Percentiles rank a stretch among this genome's conserved stretches.
Evolutionary conservation across 2,113 vertebrate species (phyloP).

Genomic region (Campylomormyrus tamandua): DNA sequence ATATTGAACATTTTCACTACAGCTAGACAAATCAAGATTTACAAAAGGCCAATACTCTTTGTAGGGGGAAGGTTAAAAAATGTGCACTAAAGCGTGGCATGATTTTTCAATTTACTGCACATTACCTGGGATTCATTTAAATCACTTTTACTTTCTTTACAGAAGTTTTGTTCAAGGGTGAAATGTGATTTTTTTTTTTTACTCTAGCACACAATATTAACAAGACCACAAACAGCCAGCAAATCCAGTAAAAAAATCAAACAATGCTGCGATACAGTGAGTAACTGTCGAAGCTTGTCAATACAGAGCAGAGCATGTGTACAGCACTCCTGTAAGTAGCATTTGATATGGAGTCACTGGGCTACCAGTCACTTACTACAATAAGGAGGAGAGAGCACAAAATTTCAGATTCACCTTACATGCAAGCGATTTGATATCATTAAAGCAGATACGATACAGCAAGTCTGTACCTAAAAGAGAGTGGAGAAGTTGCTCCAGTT

Average conservation of each 20-base stretch:
- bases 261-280: background rate
- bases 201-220: background rate
- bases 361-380: background rate
- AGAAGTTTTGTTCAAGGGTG: background rate
- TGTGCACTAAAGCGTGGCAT: background rate
- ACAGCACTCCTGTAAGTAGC: background rate
- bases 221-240: background rate
- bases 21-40: background rate
- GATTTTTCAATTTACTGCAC: background rate
- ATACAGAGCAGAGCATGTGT: background rate
- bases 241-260: background rate
- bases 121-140: background rate
- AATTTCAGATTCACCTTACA: background rate
- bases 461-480: background rate
- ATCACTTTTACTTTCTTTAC: background rate
- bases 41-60: background rate
- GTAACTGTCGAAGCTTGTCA: background rate
- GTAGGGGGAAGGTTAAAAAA: background rate
- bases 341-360: background rate
- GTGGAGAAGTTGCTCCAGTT: background rate
- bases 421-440: background rate
- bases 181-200: background rate
- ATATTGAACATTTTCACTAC: background rate
- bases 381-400: background rate
- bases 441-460: background rate